Evolutionary conservation across 1,140 invertebrate species (phyloP).

Genomic region (Dendrolimus punctatus): DNA sequence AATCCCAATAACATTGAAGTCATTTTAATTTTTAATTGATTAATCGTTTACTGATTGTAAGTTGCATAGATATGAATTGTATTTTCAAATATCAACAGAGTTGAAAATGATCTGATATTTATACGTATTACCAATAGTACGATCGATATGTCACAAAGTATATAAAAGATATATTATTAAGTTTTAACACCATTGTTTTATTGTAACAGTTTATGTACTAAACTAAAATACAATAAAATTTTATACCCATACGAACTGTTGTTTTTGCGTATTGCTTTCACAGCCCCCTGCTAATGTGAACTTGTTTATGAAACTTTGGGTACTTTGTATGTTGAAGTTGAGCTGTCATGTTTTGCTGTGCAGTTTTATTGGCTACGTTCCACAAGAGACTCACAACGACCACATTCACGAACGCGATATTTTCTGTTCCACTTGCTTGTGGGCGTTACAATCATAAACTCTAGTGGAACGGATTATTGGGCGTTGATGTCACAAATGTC

Average conservation of each 20-base stretch:
- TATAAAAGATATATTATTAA: conserved; percentile 30
- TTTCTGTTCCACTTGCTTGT: too few relatives aligned
- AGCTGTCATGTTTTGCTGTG: too few relatives aligned
- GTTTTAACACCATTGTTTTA: conserved; percentile 49
- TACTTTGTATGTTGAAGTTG: too few relatives aligned
- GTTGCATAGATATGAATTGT: conserved; percentile 3
- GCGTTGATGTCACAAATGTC: too few relatives aligned
- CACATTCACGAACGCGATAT: too few relatives aligned
- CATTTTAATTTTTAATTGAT: conserved; percentile 3
- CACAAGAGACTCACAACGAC: too few relatives aligned
- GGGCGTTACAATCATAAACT: too few relatives aligned
- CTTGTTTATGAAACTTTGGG: too few relatives aligned
- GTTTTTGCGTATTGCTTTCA: conserved; percentile 3
- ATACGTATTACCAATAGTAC: conserved; percentile 28
- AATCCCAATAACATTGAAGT: conserved; percentile 11
- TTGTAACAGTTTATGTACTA: conserved; percentile 59
- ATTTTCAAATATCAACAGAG: conserved; percentile 6
- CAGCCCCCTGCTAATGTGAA: not conserved
- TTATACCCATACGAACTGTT: conserved; percentile 1
- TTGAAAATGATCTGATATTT: conserved; percentile 37
- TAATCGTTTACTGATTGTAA: too few relatives aligned
- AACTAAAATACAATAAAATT: conserved; percentile 58
- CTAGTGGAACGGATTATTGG: too few relatives aligned
- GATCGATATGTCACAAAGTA: conserved; percentile 43
- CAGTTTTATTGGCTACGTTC: too few relatives aligned